Base-by-base conservation (phyloP, 2,888 invertebrate genomes). In the Serrognathus titanus region DNA sequence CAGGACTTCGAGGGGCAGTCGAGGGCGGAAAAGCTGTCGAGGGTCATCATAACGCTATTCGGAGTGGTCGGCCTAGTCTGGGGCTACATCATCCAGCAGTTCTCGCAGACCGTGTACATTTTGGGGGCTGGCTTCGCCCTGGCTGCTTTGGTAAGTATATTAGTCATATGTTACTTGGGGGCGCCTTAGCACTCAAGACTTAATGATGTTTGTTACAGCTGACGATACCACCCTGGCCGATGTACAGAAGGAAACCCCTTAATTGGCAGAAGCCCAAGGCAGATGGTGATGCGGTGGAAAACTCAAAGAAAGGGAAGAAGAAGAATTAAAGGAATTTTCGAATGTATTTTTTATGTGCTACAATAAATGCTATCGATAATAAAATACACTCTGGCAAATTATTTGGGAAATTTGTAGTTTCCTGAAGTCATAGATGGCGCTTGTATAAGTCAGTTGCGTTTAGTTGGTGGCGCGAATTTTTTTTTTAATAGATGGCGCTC, bases 191-290 rank as follows among this genome's bases (percentile, higher is more conserved):
- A 9, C 16, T 10, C n/a, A 16, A 1, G 11, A 11, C 40, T 24
- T 39, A n/a, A 9, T 36, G 20, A n/a, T n/a, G 9, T 54, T 52
- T 58, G 69, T 70, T 73, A 3, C 67, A 88, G 88, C 76, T 95
- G 45, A 94, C 94, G 0, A 87, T 97, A 68, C 96, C 96, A 24
- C 95, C 96, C n/a, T 97, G 97, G 96, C 94, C 96, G 0, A 90
- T 96, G 85, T 97, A 94, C 72, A 84, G 95, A 61, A 85, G 86
- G 61, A 92, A 92, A 72, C 88, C 95, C 2, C 79, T 97, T 4
- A 88, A 88, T 61, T 97, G 97, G 97, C 94, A 93, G 73, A 93
- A 92, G 72, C 85, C 89, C 3, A 79, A 83, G 53, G 79, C 78
- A 47, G 80, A 81, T 58, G 63, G 63, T 7, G 71, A 71, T 43